Evolutionary conservation across 2,888 invertebrate genomes (phyloP), one percentile per base, ranked within the genome.

Genomic region (Rhamnusium bicolor): DNA sequence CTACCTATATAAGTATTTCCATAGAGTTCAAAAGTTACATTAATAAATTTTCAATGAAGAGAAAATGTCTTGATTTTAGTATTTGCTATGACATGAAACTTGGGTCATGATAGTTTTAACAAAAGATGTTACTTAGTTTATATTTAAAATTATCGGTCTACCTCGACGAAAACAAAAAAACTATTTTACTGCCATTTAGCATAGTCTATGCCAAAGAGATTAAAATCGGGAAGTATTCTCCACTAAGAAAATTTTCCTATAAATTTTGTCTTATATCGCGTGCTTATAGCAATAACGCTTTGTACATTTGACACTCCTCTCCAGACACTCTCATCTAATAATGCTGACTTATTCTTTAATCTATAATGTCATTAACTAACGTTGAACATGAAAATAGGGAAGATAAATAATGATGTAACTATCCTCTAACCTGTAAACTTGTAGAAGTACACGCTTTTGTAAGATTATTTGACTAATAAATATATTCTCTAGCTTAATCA

Each of bases 261-360:
- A 62, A n/a, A 24, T 21, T 21, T 24, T 47, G 40, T 63, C 27
- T 21, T 49, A 49, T 10, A 47, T 72, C 62, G 63, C 75, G 69
- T 82, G 70, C 53, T 24, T 24, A 40, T n/a, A 18, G 40, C 47
- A 8, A 69, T 69, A 69, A 69, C 69, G 40, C 29, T 69, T 69
- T 56, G 62, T 54, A 69, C 62, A 62, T 63, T 63, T 63, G 49
- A 51, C 65, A 53, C 70, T 70, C 54, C 70, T 70, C 56, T 54
- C 7, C 53, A 70, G 63, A 54, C 70, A 54, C 63, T 65, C 51
- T 65, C 40, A 19, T 53, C 51, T 70, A 51, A 27, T 58, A 54
- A 29, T 29, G 18, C 58, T 65, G 58, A 71, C 71, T 71, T 71
- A 71, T 71, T 40, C 65, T 66, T 58, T 71, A 71, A 71, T 58